These are phyloP conservation scores for Conomelus anceps DNA, from an alignment of 2,888 invertebrate species.

Conservation along the genomic window DNA sequence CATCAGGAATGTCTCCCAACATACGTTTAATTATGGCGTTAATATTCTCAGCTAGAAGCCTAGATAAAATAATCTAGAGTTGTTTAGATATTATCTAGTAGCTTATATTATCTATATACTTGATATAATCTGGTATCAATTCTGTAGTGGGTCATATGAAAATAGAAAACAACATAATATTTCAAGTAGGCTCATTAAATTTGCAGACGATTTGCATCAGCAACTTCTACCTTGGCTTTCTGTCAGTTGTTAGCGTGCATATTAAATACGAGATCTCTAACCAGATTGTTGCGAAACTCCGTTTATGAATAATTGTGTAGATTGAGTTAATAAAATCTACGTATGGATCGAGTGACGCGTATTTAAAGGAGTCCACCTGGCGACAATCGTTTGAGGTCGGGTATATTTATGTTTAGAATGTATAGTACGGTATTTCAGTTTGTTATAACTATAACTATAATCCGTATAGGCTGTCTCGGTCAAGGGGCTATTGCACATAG, in stretches of 20 bases:
- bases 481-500: neutral
- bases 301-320: neutral
- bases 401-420: neutral
- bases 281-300: neutral
- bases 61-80: neutral
- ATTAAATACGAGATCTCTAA: neutral
- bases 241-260: neutral
- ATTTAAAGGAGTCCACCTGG: neutral
- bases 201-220: neutral
- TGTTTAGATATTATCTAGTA: no score
- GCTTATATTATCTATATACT: no score
- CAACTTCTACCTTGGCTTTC: neutral
- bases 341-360: neutral
- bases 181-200: neutral
- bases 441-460: neutral
- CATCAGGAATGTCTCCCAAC: neutral
- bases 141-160: neutral
- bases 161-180: neutral
- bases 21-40: neutral
- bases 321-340: neutral
- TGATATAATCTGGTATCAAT: no score
- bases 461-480: neutral
- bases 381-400: neutral
- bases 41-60: neutral
- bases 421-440: neutral